A percentile compares a stretch with the other conserved stretches of the same genome.
These are phyloP conservation scores for Larimichthys polyactis DNA, from an alignment of 2,113 vertebrate genomes.

Conservation along the genomic window DNA sequence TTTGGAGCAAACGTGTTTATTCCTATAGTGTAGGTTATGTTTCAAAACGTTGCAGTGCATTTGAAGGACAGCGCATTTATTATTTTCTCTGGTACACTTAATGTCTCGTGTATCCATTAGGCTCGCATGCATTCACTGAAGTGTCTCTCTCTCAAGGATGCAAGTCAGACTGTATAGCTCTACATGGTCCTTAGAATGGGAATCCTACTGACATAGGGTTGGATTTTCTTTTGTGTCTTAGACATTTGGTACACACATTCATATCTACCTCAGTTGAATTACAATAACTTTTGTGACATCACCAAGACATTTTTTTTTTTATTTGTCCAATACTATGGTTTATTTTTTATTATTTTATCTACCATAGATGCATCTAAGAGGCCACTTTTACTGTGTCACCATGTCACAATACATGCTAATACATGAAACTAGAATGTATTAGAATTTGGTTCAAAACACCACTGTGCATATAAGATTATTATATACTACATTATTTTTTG, in stretches of 20 bases:
- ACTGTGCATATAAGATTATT: background rate
- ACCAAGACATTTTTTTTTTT: background rate
- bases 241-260: background rate
- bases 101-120: slow-evolving; percentile 52
- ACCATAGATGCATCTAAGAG: too few relatives aligned
- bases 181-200: background rate
- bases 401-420: too few relatives aligned
- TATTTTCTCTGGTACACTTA: slow-evolving; percentile 27
- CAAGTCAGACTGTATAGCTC: background rate
- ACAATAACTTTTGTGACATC: background rate
- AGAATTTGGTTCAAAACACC: background rate
- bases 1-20: slow-evolving; percentile 34
- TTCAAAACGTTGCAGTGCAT: slow-evolving; percentile 43
- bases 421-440: background rate
- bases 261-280: background rate
- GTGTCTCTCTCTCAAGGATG: slow-evolving; percentile 19
- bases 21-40: slow-evolving; percentile 14
- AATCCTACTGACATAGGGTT: background rate
- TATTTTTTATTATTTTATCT: too few relatives aligned
- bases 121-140: slow-evolving; percentile 30
- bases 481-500: too few relatives aligned
- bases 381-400: too few relatives aligned
- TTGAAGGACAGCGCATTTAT: slow-evolving; percentile 45
- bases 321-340: too few relatives aligned
- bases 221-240: background rate